Percentiles rank a stretch among this genome's conserved stretches.
Evolutionary conservation across 1,140 invertebrate species (phyloP).

Genomic region (Aradophagus sp.): DNA sequence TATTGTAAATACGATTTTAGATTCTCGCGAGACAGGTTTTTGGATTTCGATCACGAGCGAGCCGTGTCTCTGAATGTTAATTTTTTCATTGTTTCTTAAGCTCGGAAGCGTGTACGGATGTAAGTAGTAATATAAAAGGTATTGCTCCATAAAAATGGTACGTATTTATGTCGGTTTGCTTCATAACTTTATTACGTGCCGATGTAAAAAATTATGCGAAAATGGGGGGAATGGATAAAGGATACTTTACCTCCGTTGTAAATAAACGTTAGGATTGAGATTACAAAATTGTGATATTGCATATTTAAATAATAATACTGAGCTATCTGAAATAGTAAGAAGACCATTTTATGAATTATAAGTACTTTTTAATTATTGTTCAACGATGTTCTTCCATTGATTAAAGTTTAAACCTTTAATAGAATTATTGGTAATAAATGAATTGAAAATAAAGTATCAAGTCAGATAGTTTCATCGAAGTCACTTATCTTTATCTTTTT

Average conservation of each 20-base stretch:
- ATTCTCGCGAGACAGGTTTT: slow-evolving; percentile 42
- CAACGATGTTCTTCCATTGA: no score
- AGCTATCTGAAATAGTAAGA: no score
- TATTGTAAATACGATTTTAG: slow-evolving; percentile 48
- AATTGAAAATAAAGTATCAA: no score
- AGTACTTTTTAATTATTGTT: no score
- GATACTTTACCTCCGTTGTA: neutral
- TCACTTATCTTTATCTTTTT: no score
- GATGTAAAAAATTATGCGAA: slow-evolving; percentile 11
- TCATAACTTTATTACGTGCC: slow-evolving; percentile 10
- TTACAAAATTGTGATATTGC: no score
- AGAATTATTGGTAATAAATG: no score
- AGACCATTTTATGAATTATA: no score
- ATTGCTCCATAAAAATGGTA: slow-evolving; percentile 33
- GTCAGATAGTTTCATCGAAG: no score
- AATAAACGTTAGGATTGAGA: no score
- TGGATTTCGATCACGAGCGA: slow-evolving; percentile 50
- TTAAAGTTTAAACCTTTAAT: no score
- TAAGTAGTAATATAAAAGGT: slow-evolving; percentile 33
- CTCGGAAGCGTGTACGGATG: slow-evolving; percentile 14
- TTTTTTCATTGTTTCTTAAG: slow-evolving; percentile 46
- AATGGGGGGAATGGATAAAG: slow-evolving; percentile 2
- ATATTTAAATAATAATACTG: no score
- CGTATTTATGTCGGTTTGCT: slow-evolving; percentile 18
- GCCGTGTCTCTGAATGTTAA: slow-evolving; percentile 39